Base-by-base conservation (phyloP, 2,888 invertebrate genomes). In the Hartigia nigra region DNA sequence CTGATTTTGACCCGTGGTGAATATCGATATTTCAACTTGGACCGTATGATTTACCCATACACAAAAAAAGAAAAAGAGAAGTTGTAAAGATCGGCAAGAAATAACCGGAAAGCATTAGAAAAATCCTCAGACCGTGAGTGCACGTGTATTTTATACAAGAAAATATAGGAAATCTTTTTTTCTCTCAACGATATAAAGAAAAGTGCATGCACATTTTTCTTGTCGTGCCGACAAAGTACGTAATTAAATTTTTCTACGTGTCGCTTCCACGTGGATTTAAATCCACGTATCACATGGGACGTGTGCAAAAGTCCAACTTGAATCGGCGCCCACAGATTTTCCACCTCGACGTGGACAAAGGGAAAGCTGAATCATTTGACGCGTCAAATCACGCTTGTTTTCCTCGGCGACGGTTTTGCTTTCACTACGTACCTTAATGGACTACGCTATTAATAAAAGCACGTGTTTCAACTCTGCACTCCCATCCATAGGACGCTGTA, bases 321-420 rank as follows among this genome's bases (percentile, higher is more conserved):
- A 81, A 84, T 83, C 81, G 78, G 37, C 81, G 83, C 76, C 80
- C 79, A 81, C 39, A 55, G 74, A 36, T 78, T 76, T 75, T 72
- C 31, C 14, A 14, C 82, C 80, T 80, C 78, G 37, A 37, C 69
- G 70, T 31, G 31, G 78, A 87, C 87, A 88, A 88, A 88, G 88
- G 84, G 85, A 83, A 82, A 74, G 87, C 87, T 86, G 87, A 88
- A 86, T 88, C 88, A 88, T 81, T 78, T 82, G 82, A 79, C 82
- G 79, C n/a, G 74, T 76, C 80, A 36, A 75, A 36, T 77, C 78
- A 74, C 35, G 32, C 78, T 75, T 78, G 78, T 79, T 77, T 81
- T 70, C 75, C 76, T 74, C 72, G 12, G 37, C 79, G 79, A 78
- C 80, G 81, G 14, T 23, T 55, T 23, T 55, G 55, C 9, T 55